Evolutionary conservation across 2,113 vertebrate species (phyloP).

Genomic region (Sorex araneus): DNA sequence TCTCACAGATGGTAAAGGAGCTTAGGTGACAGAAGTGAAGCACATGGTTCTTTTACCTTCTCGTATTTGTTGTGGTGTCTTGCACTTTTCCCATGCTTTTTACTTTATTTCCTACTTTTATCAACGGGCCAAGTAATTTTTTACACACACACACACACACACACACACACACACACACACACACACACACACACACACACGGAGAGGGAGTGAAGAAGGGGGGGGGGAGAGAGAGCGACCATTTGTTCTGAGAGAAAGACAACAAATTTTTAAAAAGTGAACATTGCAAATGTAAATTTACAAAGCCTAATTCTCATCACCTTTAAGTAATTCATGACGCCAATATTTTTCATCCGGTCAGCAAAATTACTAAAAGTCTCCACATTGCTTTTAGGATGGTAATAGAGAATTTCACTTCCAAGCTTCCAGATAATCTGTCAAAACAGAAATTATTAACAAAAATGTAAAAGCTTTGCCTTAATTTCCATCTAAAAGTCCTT

Average conservation of each 20-base stretch:
- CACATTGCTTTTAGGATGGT: conserved; percentile 90
- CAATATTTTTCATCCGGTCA: conserved; percentile 94
- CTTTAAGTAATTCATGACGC: conserved; percentile 92
- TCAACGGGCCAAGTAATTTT: background rate
- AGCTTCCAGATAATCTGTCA: conserved; percentile 93
- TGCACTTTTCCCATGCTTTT: background rate
- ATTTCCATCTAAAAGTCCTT: conserved; percentile 28
- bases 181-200: too few species aligned
- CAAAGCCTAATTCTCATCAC: conserved; percentile 83
- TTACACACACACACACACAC: too few species aligned
- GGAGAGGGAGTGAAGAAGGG: too few species aligned
- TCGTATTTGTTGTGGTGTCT: background rate
- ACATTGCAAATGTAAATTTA: background rate
- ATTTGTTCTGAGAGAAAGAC: too few species aligned
- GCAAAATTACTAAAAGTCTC: conserved; percentile 92
- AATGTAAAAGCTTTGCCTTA: conserved; percentile 44
- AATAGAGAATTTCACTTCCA: conserved; percentile 93
- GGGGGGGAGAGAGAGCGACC: background rate
- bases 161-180: too few species aligned
- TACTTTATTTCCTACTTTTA: background rate
- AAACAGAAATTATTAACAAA: conserved; percentile 64
- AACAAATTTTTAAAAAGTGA: background rate
- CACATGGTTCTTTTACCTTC: too few species aligned
- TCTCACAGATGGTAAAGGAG: too few species aligned
- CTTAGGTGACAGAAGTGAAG: background rate